Evolutionary conservation across 2,888 invertebrate genomes (phyloP), one percentile per base, ranked within the genome.

Genomic region (Catocala fraxini): DNA sequence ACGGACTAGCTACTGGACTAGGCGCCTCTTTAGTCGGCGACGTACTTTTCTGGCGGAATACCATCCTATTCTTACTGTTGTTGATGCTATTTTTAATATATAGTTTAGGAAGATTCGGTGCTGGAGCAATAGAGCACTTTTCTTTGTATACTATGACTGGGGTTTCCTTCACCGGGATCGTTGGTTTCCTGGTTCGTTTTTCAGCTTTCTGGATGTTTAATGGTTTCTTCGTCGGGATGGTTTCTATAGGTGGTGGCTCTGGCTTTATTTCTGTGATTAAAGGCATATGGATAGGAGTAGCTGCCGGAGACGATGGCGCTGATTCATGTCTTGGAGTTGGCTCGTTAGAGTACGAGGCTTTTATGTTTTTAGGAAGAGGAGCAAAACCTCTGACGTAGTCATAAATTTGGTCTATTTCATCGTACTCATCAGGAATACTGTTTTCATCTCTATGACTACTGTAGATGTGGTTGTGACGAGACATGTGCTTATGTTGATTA

Each of bases 381-480:
- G 98, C 98, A 77, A 99, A 97, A 0, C 99, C 98, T 68, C 99
- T 95, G 0, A 99, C 98, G 88, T 99, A 99, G 86, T 98, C 98
- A 87, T 99, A 99, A 73, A 99, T 98, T 90, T 99, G 98, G 94
- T 99, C 99, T 77, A 99, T 98, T 91, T 99, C 98, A 79, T 98
- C 98, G 89, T 99, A 98, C 82, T 98, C 98, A 85, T 98, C 97
- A 39, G 96, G 95, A 54, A 95, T 95, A 70, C 95, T 95, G 76
- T 95, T 96, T 81, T 96, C 96, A 79, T 96, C 97, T 83, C 95
- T 94, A 77, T 95, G 95, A 73, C 93, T 94, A 74, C 93, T 93
- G 80, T 95, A 93, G 71, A 94, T 93, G 75, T 94, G 95, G 79
- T 89, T 95, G 75, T 94, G 95, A 63, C 95, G 92, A 62, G 93